Percentiles rank a stretch among this genome's conserved stretches.
These are phyloP conservation scores for Ashinkailepas kermadecensis DNA, from an alignment of 2,888 invertebrate genomes.

Conservation along the genomic window DNA sequence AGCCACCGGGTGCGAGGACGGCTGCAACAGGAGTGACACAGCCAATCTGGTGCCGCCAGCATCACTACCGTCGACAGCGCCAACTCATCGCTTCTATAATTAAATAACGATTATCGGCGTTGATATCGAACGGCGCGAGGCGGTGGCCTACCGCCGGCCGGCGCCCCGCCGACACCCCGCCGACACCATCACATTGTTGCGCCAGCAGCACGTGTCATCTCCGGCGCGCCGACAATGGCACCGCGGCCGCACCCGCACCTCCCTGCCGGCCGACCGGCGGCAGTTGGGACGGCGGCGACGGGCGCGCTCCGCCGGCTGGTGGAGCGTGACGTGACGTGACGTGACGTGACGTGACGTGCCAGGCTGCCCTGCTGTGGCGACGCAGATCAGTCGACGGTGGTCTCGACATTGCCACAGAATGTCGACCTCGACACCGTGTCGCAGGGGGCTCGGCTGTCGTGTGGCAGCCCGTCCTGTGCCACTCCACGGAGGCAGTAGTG, in stretches of 20 bases:
- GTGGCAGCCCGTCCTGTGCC: too few relatives aligned
- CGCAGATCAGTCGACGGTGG: too few relatives aligned
- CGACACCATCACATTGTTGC: not conserved
- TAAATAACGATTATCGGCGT: constrained; percentile 17
- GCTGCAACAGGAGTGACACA: not conserved
- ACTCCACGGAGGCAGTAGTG: too few relatives aligned
- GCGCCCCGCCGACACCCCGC: not conserved
- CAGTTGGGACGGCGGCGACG: too few relatives aligned
- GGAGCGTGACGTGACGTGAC: too few relatives aligned
- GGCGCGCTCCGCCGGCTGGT: too few relatives aligned
- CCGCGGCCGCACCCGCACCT: constrained; percentile 24
- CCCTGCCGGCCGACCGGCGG: not conserved
- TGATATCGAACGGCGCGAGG: not conserved
- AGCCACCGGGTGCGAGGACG: not conserved
- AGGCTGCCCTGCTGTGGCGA: too few relatives aligned
- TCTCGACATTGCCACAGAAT: too few relatives aligned
- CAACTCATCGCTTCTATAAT: constrained; percentile 10
- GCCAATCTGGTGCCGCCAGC: not conserved
- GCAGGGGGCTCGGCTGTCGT: too few relatives aligned
- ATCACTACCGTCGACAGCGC: not conserved
- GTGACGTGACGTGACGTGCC: too few relatives aligned
- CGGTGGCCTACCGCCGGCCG: constrained; percentile 6
- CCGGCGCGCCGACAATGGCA: constrained; percentile 8
- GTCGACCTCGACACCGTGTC: too few relatives aligned
- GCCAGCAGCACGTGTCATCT: constrained; percentile 19